Percentiles rank a stretch among this genome's conserved stretches.
These are phyloP conservation scores for Burhinus oedicnemus DNA, from an alignment of 2,113 vertebrate species.

Conservation along the genomic window DNA sequence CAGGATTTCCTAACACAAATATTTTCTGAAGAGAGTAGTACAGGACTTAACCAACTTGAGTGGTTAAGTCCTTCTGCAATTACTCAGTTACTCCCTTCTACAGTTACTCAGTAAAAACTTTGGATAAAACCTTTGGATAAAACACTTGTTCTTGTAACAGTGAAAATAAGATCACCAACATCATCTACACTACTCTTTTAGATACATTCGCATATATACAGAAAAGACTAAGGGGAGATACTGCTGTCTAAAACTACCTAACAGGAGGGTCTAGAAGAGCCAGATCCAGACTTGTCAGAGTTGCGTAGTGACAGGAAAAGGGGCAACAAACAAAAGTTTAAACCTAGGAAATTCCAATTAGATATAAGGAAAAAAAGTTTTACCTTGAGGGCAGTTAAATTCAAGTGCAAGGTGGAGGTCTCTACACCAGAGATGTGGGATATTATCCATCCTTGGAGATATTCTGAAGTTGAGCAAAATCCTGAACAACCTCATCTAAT, in stretches of 20 bases:
- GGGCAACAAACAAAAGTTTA: background rate
- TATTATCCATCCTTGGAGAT: background rate
- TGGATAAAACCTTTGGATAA: background rate
- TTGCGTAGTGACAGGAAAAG: background rate
- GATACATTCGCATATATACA: background rate
- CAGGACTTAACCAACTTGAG: too few relatives aligned
- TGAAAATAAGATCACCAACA: background rate
- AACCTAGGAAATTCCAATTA: background rate
- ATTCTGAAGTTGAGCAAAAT: background rate
- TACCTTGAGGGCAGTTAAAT: background rate
- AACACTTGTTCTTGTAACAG: background rate
- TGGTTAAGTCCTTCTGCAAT: background rate
- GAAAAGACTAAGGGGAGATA: background rate
- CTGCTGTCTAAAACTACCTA: background rate
- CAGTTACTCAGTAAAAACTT: background rate
- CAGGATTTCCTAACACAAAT: background rate
- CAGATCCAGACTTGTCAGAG: background rate
- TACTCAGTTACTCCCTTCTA: background rate
- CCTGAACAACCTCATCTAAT: background rate
- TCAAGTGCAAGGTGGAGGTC: background rate
- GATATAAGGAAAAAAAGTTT: background rate
- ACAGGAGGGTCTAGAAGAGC: background rate
- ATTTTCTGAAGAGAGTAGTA: background rate
- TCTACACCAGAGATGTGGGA: background rate
- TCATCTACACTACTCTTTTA: background rate